Evolutionary conservation across 2,113 vertebrate species (phyloP).

Genomic region (Brienomyrus brachyistius): DNA sequence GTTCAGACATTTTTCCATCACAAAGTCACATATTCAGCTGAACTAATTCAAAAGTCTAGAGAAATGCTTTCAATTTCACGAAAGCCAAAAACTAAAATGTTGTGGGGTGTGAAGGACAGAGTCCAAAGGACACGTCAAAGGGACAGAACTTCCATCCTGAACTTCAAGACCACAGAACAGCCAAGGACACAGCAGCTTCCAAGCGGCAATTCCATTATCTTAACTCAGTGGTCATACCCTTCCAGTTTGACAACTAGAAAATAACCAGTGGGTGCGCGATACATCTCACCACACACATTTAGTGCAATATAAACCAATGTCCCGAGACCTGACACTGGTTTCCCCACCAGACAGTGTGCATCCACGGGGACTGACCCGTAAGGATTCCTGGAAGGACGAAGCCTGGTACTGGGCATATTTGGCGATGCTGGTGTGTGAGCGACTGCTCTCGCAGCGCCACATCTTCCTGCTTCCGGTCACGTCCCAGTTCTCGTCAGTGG

Average conservation of each 20-base stretch:
- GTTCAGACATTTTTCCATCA: not conserved
- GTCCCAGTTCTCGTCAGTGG: conserved; percentile 97
- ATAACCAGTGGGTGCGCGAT: not conserved
- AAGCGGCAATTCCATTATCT: not conserved
- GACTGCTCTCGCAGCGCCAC: conserved; percentile 97
- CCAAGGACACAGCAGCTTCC: not conserved
- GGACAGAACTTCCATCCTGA: not conserved
- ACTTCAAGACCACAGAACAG: not conserved
- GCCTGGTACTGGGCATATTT: conserved; percentile 98
- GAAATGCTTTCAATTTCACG: not conserved
- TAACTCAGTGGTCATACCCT: not conserved
- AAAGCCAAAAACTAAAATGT: not conserved
- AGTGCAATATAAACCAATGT: not conserved
- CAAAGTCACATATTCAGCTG: not conserved
- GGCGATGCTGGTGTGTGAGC: conserved; percentile 91
- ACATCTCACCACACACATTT: not conserved
- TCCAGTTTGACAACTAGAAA: not conserved
- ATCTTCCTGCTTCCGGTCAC: conserved; percentile 85
- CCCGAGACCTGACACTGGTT: not conserved
- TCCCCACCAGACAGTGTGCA: not conserved
- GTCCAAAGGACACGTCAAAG: not conserved
- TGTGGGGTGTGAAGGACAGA: not conserved
- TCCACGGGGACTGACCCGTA: conserved; percentile 69
- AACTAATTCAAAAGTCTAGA: not conserved
- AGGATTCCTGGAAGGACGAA: conserved; percentile 96